These are phyloP conservation scores for Toxonevra muliebris DNA, from an alignment of 2,888 invertebrate genomes.

Conservation along the genomic window DNA sequence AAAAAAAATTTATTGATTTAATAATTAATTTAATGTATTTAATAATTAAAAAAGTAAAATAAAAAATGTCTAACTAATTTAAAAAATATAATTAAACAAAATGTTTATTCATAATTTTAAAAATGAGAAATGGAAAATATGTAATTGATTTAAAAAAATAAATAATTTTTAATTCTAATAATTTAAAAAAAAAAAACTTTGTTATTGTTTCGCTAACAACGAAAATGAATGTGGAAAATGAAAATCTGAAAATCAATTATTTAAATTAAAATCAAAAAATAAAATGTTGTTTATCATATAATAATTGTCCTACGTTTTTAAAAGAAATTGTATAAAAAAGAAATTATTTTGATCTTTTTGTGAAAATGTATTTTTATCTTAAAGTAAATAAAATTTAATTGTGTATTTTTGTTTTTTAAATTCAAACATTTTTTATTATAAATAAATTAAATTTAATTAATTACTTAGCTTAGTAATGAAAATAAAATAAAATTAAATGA, in stretches of 20 bases:
- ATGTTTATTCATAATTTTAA: not conserved
- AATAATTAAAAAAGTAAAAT: too few relatives aligned
- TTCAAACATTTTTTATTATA: slow-evolving; percentile 1
- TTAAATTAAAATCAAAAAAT: slow-evolving; percentile 14
- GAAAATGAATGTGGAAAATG: slow-evolving; percentile 11
- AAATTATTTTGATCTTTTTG: slow-evolving; percentile 3
- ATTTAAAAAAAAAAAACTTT: slow-evolving; percentile 19
- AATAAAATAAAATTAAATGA: not conserved
- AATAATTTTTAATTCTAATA: slow-evolving; percentile 25
- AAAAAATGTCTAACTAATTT: not conserved
- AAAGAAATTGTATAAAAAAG: not conserved
- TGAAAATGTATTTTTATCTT: slow-evolving; percentile 19
- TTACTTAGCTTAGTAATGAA: not conserved
- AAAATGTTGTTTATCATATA: slow-evolving; percentile 16
- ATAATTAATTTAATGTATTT: too few relatives aligned
- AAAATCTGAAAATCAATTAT: not conserved
- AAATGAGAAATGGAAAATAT: not conserved
- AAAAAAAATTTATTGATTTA: not conserved
- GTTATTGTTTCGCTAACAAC: slow-evolving; percentile 35
- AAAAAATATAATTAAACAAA: not conserved
- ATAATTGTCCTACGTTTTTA: not conserved
- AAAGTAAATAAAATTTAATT: slow-evolving; percentile 1
- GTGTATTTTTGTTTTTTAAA: not conserved
- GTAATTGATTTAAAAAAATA: slow-evolving; percentile 31
- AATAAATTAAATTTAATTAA: not conserved